Percentiles rank a stretch among this genome's conserved stretches.
Conservation (phyloP, 2,888 invertebrate species). For the Drosophila pseudotakahashii region DNA sequence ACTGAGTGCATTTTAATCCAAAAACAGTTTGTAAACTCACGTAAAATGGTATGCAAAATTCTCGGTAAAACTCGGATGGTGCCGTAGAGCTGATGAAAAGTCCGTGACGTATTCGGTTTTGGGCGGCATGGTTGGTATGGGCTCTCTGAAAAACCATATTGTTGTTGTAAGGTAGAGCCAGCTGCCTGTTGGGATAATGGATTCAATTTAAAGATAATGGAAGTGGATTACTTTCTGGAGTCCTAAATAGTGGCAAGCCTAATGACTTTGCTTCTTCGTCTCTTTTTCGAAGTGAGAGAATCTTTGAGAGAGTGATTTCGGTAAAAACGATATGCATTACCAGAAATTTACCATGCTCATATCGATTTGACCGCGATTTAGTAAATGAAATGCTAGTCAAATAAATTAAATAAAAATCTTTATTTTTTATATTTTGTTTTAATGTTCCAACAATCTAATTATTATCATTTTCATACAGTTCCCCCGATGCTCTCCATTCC, state of each 20-base stretch:
- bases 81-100: conserved; percentile 30
- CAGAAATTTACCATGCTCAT: no score
- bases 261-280: no score
- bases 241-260: not conserved
- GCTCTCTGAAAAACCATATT: conserved; percentile 2
- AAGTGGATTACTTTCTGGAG: not conserved
- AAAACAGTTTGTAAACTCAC: conserved; percentile 73
- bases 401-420: no score
- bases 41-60: conserved; percentile 64
- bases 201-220: not conserved
- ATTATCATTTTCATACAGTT: conserved; percentile 86
- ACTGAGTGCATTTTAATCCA: conserved; percentile 81
- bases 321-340: no score
- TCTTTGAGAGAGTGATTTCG: no score
- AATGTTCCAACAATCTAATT: no score
- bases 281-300: no score
- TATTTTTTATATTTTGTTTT: no score
- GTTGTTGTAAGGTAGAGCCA: not conserved
- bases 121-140: not conserved
- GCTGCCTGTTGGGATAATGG: conserved; percentile 7
- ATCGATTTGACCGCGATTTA: no score
- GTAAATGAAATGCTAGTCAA: no score
- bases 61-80: conserved; percentile 8
- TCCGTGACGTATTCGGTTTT: conserved; percentile 10
- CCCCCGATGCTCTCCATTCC: conserved; percentile 97